Evolutionary conservation across 2,797 vertebrate genomes (phyloP).

Genomic region (Neosalanx taihuensis): DNA sequence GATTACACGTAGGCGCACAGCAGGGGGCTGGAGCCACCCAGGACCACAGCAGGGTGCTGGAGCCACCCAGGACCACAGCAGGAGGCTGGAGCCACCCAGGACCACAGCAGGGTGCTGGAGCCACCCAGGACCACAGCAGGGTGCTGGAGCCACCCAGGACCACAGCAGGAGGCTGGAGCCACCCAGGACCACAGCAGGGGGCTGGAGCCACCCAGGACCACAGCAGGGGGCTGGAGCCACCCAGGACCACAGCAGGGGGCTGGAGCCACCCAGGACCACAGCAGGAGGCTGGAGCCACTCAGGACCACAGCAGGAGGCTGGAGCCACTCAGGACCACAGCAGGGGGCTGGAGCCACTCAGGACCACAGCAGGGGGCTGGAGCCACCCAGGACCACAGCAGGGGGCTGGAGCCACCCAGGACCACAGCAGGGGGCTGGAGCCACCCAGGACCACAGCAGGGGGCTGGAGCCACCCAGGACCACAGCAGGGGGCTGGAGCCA

Average conservation of each 20-base stretch:
- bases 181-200: neutral
- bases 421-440: slow-evolving; percentile 37
- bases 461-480: neutral
- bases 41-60: slow-evolving; percentile 48
- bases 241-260: neutral
- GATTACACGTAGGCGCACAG: slow-evolving; percentile 60
- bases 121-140: neutral
- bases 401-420: slow-evolving; percentile 43
- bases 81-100: no score
- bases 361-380: slow-evolving; percentile 37
- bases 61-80: neutral
- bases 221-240: no score
- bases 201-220: no score
- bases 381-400: slow-evolving; percentile 53
- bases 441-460: slow-evolving; percentile 53
- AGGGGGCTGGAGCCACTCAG: slow-evolving; percentile 41
- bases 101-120: no score
- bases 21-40: slow-evolving; percentile 35
- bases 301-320: slow-evolving; percentile 38
- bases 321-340: slow-evolving; percentile 53
- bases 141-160: no score
- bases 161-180: no score
- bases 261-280: no score
- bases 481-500: slow-evolving; percentile 37
- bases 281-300: slow-evolving; percentile 40